Evolutionary conservation across 2,797 vertebrate genomes (phyloP).

Genomic region (Anas bernieri): DNA sequence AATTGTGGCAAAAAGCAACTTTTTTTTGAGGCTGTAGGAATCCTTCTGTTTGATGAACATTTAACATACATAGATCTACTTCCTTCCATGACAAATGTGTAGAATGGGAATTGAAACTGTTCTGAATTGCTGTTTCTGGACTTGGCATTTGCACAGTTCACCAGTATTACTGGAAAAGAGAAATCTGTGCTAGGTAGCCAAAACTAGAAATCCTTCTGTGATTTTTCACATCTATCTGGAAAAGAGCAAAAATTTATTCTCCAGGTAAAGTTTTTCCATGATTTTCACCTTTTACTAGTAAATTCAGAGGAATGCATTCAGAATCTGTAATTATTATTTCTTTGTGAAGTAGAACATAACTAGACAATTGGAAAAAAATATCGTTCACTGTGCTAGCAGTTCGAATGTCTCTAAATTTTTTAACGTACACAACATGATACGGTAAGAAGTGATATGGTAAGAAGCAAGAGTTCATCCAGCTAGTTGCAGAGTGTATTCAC

Average conservation of each 20-base stretch:
- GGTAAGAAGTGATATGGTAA: accelerated
- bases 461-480: background rate
- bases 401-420: background rate
- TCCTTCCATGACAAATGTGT: background rate
- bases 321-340: background rate
- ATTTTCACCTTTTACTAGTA: background rate
- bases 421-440: background rate
- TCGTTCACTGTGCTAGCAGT: background rate
- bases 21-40: background rate
- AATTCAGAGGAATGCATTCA: background rate
- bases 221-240: background rate
- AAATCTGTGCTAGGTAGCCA: background rate
- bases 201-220: background rate
- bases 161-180: background rate
- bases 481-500: background rate
- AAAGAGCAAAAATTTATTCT: background rate
- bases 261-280: background rate
- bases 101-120: background rate
- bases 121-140: background rate
- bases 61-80: background rate
- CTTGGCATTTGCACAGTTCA: background rate
- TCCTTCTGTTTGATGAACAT: background rate
- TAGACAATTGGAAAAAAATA: background rate
- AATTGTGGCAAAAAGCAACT: background rate
- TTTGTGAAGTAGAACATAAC: background rate